These are phyloP conservation scores for Armadillidium nasatum DNA, from an alignment of 1,140 invertebrate genomes.

Conservation along the genomic window DNA sequence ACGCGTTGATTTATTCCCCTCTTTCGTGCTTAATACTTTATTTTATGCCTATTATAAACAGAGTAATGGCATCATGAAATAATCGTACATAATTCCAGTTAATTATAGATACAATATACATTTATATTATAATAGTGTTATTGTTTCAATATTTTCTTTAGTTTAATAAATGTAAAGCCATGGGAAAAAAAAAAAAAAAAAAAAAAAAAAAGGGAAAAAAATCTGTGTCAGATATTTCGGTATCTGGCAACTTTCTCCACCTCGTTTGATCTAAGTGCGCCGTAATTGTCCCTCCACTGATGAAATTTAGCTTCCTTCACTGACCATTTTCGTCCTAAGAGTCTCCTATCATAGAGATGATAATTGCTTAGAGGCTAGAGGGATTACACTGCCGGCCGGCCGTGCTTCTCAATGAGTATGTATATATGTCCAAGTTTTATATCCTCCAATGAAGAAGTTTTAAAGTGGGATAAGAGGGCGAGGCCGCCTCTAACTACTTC, in stretches of 20 bases:
- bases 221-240: background rate
- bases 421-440: slow-evolving; percentile 41
- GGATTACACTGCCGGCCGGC: slow-evolving; percentile 32
- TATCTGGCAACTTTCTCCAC: slow-evolving; percentile 14
- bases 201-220: background rate
- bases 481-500: slow-evolving; percentile 8
- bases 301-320: slow-evolving; percentile 35
- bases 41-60: background rate
- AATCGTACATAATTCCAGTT: no score
- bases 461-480: slow-evolving; percentile 36
- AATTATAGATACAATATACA: no score
- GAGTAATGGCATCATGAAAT: no score
- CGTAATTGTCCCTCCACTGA: slow-evolving; percentile 32
- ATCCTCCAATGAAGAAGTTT: slow-evolving; percentile 38
- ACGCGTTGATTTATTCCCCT: background rate
- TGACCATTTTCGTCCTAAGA: slow-evolving; percentile 26
- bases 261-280: slow-evolving; percentile 37
- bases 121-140: no score
- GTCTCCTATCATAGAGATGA: background rate
- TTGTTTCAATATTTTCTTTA: no score
- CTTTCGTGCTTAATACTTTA: background rate
- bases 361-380: slow-evolving; percentile 16
- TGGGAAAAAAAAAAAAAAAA: background rate
- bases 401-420: slow-evolving; percentile 37
- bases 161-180: no score